phyloP scores from a whole-genome alignment of 2,113 vertebrate genomes.

The Montifringilla adamsi region DNA sequence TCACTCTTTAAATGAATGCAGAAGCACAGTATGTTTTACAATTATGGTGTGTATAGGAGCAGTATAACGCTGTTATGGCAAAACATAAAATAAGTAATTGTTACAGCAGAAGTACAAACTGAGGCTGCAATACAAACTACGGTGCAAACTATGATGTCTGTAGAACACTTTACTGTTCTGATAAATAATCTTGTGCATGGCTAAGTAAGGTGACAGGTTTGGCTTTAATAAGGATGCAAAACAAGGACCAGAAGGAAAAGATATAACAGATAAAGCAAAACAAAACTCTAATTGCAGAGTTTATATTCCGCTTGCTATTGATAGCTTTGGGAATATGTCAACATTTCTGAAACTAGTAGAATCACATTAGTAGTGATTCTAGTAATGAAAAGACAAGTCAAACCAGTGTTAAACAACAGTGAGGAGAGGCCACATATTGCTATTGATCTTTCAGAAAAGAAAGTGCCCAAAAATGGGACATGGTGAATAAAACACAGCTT shows the following conservation, averaged over 20 bases:
- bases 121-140: neutral
- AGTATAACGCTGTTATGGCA: conserved; percentile 35
- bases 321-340: neutral
- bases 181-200: neutral
- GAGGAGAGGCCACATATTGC: neutral
- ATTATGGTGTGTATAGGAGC: conserved; percentile 32
- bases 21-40: conserved; percentile 56
- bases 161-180: neutral
- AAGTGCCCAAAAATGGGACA: neutral
- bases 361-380: neutral
- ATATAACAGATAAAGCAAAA: neutral
- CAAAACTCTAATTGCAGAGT: neutral
- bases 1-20: conserved; percentile 68
- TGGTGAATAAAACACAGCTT: neutral
- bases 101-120: conserved; percentile 23
- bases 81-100: conserved; percentile 56
- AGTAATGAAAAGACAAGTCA: neutral
- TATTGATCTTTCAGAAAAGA: neutral
- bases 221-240: neutral
- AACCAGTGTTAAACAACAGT: neutral
- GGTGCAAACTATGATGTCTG: neutral
- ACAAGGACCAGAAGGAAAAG: neutral
- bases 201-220: neutral
- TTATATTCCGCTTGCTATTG: neutral
- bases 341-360: neutral